phyloP scores from a whole-genome alignment of 2,113 vertebrate genomes.

The Pomatorhinus ruficollis region DNA sequence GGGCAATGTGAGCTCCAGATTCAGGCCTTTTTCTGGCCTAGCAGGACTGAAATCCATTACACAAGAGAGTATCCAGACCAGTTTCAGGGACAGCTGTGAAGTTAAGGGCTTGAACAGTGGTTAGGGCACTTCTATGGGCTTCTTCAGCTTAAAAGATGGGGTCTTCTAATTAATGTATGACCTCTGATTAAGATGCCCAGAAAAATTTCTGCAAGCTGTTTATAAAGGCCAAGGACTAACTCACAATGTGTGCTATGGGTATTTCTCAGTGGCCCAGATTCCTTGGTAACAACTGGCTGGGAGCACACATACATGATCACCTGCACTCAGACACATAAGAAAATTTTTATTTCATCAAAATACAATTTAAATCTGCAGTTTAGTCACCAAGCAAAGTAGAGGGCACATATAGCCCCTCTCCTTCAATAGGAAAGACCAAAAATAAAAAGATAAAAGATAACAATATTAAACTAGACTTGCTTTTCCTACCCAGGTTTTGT shows the following conservation, averaged over 20 bases:
- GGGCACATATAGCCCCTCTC: not conserved
- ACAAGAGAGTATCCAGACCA: not conserved
- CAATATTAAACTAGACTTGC: not conserved
- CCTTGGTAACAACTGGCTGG: not conserved
- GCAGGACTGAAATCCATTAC: not conserved
- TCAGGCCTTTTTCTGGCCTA: not conserved
- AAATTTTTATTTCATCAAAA: not conserved
- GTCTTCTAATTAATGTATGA: not conserved
- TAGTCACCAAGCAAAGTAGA: not conserved
- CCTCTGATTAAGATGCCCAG: not conserved
- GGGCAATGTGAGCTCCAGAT: not conserved
- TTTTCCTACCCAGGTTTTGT: not conserved
- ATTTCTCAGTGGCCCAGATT: not conserved
- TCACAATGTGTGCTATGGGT: not conserved
- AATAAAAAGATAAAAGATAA: too few species aligned
- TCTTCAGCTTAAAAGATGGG: not conserved
- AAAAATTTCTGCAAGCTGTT: not conserved
- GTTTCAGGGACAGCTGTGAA: not conserved
- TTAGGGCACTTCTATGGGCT: not conserved
- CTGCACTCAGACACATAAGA: not conserved
- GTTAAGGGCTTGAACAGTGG: not conserved
- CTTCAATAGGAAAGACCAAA: not conserved
- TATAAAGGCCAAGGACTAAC: not conserved
- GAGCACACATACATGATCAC: not conserved
- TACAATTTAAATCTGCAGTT: not conserved